Evolutionary conservation across 1,140 invertebrate genomes (phyloP).

Genomic region (Chrysopa pallens): DNA sequence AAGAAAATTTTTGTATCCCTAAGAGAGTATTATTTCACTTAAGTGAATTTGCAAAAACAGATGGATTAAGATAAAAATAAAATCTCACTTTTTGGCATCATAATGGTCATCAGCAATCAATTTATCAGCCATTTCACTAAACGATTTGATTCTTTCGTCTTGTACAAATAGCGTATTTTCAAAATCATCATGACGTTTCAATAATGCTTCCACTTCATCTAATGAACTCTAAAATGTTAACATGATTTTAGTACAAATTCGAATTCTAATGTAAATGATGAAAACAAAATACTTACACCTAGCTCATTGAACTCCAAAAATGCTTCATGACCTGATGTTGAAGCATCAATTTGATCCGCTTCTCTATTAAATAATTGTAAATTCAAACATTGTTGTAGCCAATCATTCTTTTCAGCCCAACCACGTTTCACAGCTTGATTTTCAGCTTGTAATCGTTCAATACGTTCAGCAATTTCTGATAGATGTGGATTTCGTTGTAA

Average conservation of each 20-base stretch:
- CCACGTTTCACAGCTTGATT: constrained; percentile 54
- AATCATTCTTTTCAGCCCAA: constrained; percentile 69
- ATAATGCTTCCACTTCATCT: constrained; percentile 83
- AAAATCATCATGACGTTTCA: constrained; percentile 90
- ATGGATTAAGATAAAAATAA: no score
- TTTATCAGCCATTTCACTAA: constrained; percentile 72
- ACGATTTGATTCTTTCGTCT: constrained; percentile 76
- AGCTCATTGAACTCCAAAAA: constrained; percentile 80
- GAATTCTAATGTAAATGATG: neutral
- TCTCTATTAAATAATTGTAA: constrained; percentile 87
- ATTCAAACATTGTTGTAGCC: constrained; percentile 69
- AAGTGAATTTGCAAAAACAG: no score
- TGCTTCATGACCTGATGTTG: constrained; percentile 82
- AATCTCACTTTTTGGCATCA: constrained; percentile 58
- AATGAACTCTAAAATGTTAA: constrained; percentile 50
- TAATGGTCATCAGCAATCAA: constrained; percentile 73
- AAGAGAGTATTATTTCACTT: no score
- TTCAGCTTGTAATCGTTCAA: constrained; percentile 57
- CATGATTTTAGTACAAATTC: neutral
- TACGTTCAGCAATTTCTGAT: constrained; percentile 47
- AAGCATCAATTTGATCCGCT: constrained; percentile 92
- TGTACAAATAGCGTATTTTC: constrained; percentile 84
- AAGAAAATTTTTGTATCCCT: no score
- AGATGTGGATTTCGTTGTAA: constrained; percentile 47
- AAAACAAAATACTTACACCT: constrained; percentile 41